Evolutionary conservation across 2,888 invertebrate genomes (phyloP), one percentile per base, ranked within the genome.

Genomic region (Hirtodrosophila cameraria): DNA sequence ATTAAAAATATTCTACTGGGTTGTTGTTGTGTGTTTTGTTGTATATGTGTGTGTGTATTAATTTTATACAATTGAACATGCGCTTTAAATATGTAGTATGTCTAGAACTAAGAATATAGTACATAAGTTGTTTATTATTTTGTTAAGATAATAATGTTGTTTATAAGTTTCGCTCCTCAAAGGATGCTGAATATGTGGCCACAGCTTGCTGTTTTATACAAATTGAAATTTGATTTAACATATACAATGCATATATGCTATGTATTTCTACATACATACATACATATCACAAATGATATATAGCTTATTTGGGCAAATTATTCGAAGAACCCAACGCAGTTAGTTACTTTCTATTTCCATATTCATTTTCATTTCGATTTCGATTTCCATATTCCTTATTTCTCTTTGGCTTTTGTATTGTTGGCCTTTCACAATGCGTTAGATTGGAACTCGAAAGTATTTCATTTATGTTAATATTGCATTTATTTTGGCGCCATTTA

Each of bases 171-270:
- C 54, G 49, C 64, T 60, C 77, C 72, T 76, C 41, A 46, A 13
- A 69, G 76, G 76, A 83, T 49, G 41, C 52, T 65, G 61, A 80
- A 80, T 76, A 72, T 79, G 72, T 72, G 60, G 83, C 67, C 49
- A 61, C 52, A 55, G 36, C 53, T 60, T 61, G 52, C 39, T 52
- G 39, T 50, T 46, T 42, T 36, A 43, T 35, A 41, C 35, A 42
- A 55, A 42, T 61, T 43, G 38, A n/a, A 15, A 42, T 61, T 80
- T 48, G 43, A 25, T 59, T 20, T 35, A 23, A 36, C 48, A 35
- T n/a, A n/a, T n/a, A n/a, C n/a, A n/a, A n/a, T n/a, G n/a, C n/a
- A n/a, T n/a, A n/a, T n/a, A n/a, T n/a, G n/a, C n/a, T n/a, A n/a
- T n/a, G n/a, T n/a, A n/a, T n/a, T n/a, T 50, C 57, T 8, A 23